Percentiles rank a stretch among this genome's conserved stretches.
These are phyloP conservation scores for Rhyacophila brunnea DNA, from an alignment of 1,140 invertebrate species.

Conservation along the genomic window DNA sequence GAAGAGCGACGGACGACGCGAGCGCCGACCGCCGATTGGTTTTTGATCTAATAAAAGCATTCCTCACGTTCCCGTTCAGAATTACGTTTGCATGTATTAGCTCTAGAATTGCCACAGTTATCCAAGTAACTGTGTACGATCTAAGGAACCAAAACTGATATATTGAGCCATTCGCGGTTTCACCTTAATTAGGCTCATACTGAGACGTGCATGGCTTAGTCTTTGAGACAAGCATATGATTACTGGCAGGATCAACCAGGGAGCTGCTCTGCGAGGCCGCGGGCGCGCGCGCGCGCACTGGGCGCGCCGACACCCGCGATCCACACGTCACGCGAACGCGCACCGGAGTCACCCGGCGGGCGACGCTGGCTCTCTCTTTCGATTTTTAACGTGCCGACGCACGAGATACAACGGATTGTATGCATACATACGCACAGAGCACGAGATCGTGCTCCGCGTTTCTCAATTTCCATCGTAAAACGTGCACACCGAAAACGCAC, in stretches of 20 bases:
- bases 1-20: conserved; percentile 60
- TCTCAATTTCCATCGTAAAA: too few relatives aligned
- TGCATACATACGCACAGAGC: too few relatives aligned
- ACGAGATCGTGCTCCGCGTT: too few relatives aligned
- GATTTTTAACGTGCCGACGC: too few relatives aligned
- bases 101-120: conserved; percentile 88
- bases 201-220: conserved; percentile 80
- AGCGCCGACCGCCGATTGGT: conserved; percentile 58
- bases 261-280: too few relatives aligned
- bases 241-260: conserved; percentile 72
- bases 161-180: conserved; percentile 81
- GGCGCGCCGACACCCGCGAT: too few relatives aligned
- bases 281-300: too few relatives aligned
- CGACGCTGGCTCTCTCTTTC: too few relatives aligned
- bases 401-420: too few relatives aligned
- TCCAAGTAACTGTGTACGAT: conserved; percentile 75
- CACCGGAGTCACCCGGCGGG: too few relatives aligned
- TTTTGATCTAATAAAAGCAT: conserved; percentile 65
- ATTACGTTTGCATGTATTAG: conserved; percentile 77
- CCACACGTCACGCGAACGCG: too few relatives aligned
- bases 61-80: conserved; percentile 65
- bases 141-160: conserved; percentile 74
- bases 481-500: too few relatives aligned
- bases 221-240: conserved; percentile 77
- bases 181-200: conserved; percentile 67